Evolutionary conservation across 2,113 vertebrate species (phyloP).

Genomic region (Crotalus horridus): DNA sequence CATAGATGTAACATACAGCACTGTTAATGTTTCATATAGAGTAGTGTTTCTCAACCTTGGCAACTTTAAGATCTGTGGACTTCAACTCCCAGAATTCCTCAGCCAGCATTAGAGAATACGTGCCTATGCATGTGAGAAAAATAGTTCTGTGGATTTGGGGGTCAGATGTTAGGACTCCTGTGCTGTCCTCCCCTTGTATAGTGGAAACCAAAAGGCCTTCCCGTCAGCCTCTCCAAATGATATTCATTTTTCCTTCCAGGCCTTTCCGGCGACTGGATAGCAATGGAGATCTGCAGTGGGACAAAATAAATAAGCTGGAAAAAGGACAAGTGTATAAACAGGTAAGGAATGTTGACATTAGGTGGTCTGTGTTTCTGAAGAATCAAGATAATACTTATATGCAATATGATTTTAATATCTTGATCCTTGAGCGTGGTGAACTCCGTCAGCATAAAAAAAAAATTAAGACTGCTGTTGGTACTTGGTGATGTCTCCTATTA

Average conservation of each 20-base stretch:
- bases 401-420: background rate
- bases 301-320: conserved; percentile 76
- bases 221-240: background rate
- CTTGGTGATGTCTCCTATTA: background rate
- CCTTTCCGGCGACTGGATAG: conserved; percentile 78
- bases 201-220: background rate
- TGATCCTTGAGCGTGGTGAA: too few species aligned
- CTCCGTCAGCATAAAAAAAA: background rate
- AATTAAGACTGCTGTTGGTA: background rate
- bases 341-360: conserved; percentile 47
- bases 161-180: background rate
- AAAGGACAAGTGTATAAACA: conserved; percentile 85
- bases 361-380: background rate
- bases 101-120: background rate
- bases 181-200: background rate
- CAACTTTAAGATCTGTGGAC: background rate
- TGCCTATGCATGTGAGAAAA: background rate
- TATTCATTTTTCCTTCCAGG: conserved; percentile 45
- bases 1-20: too few species aligned
- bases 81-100: background rate
- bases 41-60: background rate
- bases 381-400: background rate
- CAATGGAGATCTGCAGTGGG: conserved; percentile 80
- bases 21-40: too few species aligned
- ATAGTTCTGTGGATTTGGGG: background rate